These are phyloP conservation scores for Taurulus bubalis DNA, from an alignment of 2,113 vertebrate species.

Conservation along the genomic window DNA sequence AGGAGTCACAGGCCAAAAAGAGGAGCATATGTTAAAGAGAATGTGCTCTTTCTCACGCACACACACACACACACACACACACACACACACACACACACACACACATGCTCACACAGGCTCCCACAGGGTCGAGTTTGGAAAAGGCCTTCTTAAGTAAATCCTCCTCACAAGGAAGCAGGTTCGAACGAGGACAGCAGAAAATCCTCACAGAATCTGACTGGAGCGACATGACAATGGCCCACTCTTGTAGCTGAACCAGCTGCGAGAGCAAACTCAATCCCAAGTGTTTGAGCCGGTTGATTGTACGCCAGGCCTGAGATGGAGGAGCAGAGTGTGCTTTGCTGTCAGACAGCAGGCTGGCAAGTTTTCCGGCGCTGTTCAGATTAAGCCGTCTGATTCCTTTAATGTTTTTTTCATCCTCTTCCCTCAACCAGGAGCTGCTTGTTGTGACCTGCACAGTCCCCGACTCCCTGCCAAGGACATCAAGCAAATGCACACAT, in stretches of 20 bases:
- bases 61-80: background rate
- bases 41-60: background rate
- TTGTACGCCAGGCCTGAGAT: conserved; percentile 1
- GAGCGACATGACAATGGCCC: conserved; percentile 14
- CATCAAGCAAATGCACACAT: conserved; percentile 34
- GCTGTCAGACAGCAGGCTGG: conserved; percentile 42
- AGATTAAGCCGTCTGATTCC: conserved; percentile 55
- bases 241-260: conserved; percentile 11
- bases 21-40: conserved; percentile 44
- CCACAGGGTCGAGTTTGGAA: conserved; percentile 15
- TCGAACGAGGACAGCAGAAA: conserved; percentile 23
- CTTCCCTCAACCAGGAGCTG: conserved; percentile 49
- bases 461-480: conserved; percentile 50
- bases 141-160: conserved; percentile 9
- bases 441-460: conserved; percentile 64
- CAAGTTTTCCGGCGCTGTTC: conserved; percentile 32
- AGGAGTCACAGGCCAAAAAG: conserved; percentile 47
- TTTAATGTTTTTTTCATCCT: conserved; percentile 47
- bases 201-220: conserved; percentile 30
- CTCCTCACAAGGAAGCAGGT: conserved; percentile 26
- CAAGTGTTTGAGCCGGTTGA: background rate
- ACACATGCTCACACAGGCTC: background rate
- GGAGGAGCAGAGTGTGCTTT: conserved; percentile 17
- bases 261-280: conserved; percentile 31
- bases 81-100: background rate